A percentile compares a stretch with the other conserved stretches of the same genome.
These are phyloP conservation scores for Leuciscus idus DNA, from an alignment of 2,113 vertebrate species.

Conservation along the genomic window DNA sequence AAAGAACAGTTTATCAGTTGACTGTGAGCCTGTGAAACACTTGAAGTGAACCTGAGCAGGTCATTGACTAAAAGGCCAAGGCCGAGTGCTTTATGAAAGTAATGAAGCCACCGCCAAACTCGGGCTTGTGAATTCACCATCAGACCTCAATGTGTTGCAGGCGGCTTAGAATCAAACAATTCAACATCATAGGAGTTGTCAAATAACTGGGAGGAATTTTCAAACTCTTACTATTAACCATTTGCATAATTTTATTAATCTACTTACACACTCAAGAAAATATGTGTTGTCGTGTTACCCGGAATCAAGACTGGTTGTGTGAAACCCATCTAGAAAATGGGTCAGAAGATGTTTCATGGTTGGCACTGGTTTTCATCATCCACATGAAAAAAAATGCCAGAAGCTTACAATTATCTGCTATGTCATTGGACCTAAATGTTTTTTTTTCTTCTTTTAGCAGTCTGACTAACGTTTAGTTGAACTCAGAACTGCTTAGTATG, in stretches of 20 bases:
- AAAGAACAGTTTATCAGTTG: slow-evolving; percentile 17
- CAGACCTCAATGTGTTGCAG: slow-evolving; percentile 2
- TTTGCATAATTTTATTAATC: slow-evolving; percentile 38
- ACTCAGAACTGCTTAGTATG: slow-evolving; percentile 28
- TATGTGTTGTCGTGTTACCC: slow-evolving; percentile 30
- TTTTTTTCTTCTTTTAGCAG: slow-evolving; percentile 45
- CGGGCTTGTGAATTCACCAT: slow-evolving; percentile 33
- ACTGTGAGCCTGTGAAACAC: slow-evolving; percentile 13
- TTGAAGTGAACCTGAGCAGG: slow-evolving; percentile 42
- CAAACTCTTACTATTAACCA: slow-evolving; percentile 23
- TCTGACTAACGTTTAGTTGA: slow-evolving; percentile 34
- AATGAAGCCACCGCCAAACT: slow-evolving; percentile 35
- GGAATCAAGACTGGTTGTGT: slow-evolving; percentile 29
- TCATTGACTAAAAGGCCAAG: background rate
- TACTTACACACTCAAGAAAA: slow-evolving; percentile 33
- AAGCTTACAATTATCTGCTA: slow-evolving; percentile 57
- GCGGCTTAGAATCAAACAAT: slow-evolving; percentile 34
- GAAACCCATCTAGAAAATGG: slow-evolving; percentile 46
- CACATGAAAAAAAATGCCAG: slow-evolving; percentile 45
- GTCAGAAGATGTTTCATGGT: slow-evolving; percentile 45
- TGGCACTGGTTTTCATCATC: slow-evolving; percentile 60
- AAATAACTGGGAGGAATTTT: slow-evolving; percentile 25
- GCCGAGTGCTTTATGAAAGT: slow-evolving; percentile 40
- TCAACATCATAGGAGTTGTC: slow-evolving; percentile 29
- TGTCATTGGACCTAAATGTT: slow-evolving; percentile 50